A percentile compares a stretch with the other conserved stretches of the same genome.
phyloP scores from a whole-genome alignment of 2,113 vertebrate genomes.

The Eira barbara region DNA sequence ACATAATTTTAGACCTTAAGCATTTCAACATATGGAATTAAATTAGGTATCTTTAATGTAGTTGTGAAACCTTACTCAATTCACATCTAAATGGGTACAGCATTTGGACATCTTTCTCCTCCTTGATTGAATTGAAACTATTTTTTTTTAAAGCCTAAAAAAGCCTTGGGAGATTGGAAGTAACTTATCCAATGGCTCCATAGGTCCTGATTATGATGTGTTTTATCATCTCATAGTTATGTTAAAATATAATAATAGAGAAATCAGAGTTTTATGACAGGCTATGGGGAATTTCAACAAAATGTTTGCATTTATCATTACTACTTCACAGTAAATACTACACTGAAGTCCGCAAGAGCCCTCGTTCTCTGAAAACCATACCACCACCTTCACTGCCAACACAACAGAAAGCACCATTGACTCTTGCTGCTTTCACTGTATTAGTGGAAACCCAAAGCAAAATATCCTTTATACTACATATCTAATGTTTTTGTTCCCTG shows the following conservation, averaged over 20 bases:
- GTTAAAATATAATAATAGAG: background rate
- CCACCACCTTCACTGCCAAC: background rate
- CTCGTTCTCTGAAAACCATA: background rate
- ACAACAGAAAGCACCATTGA: background rate
- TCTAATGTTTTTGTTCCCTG: background rate
- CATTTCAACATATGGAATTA: conserved; percentile 15
- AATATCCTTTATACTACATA: background rate
- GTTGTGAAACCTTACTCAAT: background rate
- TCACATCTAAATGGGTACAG: background rate
- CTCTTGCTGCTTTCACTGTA: background rate
- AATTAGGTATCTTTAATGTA: background rate
- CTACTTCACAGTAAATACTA: background rate
- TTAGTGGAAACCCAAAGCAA: background rate
- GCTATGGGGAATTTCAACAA: background rate
- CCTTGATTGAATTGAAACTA: background rate
- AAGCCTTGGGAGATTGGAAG: background rate
- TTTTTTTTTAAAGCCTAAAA: background rate
- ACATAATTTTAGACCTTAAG: conserved; percentile 16
- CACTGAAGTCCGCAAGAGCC: background rate
- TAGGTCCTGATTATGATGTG: background rate
- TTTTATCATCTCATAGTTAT: background rate
- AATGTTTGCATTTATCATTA: background rate
- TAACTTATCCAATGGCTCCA: background rate
- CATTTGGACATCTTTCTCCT: conserved; percentile 24
- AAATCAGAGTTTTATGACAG: background rate